These are phyloP conservation scores for Gnatocerus cornutus DNA, from an alignment of 2,888 invertebrate genomes.

Conservation along the genomic window DNA sequence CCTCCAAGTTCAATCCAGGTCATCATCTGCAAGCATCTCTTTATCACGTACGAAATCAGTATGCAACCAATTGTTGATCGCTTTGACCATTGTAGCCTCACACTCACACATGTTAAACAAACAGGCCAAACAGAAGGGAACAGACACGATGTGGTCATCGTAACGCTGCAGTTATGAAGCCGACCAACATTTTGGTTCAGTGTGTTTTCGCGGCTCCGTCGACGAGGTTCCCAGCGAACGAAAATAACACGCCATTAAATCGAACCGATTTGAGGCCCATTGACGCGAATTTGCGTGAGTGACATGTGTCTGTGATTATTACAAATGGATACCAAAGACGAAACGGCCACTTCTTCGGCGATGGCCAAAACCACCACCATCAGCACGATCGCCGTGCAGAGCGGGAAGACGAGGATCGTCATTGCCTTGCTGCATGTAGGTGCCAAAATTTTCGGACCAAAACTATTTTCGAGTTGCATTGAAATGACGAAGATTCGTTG, in stretches of 20 bases:
- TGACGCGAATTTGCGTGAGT: conserved; percentile 14
- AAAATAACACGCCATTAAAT: conserved; percentile 32
- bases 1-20: background rate
- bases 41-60: background rate
- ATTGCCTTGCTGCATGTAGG: conserved; percentile 91
- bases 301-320: conserved; percentile 45
- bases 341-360: conserved; percentile 59
- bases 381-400: conserved; percentile 92
- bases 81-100: conserved; percentile 50
- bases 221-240: conserved; percentile 48
- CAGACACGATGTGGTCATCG: conserved; percentile 65
- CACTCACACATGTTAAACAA: conserved; percentile 51
- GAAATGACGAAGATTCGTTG: background rate
- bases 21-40: background rate
- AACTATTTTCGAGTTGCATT: conserved; percentile 8
- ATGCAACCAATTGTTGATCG: conserved; percentile 44
- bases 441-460: conserved; percentile 44
- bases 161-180: conserved; percentile 58
- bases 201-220: conserved; percentile 69
- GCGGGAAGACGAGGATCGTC: conserved; percentile 88
- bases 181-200: conserved; percentile 59
- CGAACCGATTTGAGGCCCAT: conserved; percentile 18
- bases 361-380: conserved; percentile 84
- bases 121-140: conserved; percentile 51
- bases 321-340: conserved; percentile 59